Evolutionary conservation across 2,113 vertebrate genomes (phyloP), one percentile per base, ranked within the genome.

Genomic region (Numenius arquata): DNA sequence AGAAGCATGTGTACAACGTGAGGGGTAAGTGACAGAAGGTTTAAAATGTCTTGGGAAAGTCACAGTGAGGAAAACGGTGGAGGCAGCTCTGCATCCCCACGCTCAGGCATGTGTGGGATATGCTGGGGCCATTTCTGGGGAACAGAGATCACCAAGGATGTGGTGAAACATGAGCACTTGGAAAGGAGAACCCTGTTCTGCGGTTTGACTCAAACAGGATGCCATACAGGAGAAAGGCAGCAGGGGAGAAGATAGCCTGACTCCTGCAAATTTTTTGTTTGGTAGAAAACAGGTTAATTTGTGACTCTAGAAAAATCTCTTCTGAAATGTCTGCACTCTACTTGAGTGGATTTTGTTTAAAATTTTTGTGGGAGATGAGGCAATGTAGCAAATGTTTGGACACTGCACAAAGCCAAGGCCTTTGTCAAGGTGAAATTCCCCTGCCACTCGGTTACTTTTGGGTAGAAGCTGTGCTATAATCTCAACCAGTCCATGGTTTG

Each of bases 41-140:
- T 43, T 87, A 9, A n/a, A 84, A 27, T 11, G 53, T 1, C 43
- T 32, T 23, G 30, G 36, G 36, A 15, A 65, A 41, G 15, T 21
- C 22, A 16, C 40, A 74, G 48, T 34, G 40, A 67, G n/a, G 21
- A 62, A 55, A 40, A 10, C 3, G 45, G 72, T 19, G 29, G 73
- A 19, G 45, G 36, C 58, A 89, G 40, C 53, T 53, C 38, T 52
- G 80, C 56, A 26, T 53, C 6, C 32, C 62, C 15, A 10, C 1
- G 2, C 1, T 2, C 34, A 67, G 68, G 34, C 43, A 13, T 7
- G 2, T 2, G 1, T 58, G 12, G 23, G 22, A 65, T 5, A 11
- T 38, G 27, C 67, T 71, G 56, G 34, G 9, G 8, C 27, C 41
- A 23, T 30, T 61, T 58, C 38, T 43, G 43, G 52, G 63, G 72